A percentile compares a stretch with the other conserved stretches of the same genome.
Evolutionary conservation across 2,797 vertebrate species (phyloP).

Genomic region (Enteromius mattozi): DNA sequence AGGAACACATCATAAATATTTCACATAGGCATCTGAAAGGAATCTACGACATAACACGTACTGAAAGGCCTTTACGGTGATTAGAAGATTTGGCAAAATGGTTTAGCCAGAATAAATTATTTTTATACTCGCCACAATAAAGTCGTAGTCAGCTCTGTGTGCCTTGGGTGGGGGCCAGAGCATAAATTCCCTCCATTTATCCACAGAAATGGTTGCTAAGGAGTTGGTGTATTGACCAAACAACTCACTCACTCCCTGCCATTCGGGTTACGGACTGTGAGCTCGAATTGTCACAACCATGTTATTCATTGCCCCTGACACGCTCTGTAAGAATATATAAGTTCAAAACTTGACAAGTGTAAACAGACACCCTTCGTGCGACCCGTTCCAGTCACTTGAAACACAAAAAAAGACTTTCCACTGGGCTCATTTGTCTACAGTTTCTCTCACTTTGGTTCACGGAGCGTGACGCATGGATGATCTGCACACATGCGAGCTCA

Average conservation of each 20-base stretch:
- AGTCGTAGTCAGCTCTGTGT: constrained; percentile 57
- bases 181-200: constrained; percentile 68
- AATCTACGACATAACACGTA: constrained; percentile 64
- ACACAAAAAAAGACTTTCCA: constrained; percentile 61
- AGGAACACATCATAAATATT: constrained; percentile 67
- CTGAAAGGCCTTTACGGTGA: constrained; percentile 66
- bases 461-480: constrained; percentile 34
- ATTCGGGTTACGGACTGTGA: constrained; percentile 63
- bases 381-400: constrained; percentile 59
- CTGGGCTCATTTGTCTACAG: constrained; percentile 56
- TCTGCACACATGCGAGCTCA: constrained; percentile 28
- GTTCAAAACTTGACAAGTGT: constrained; percentile 66
- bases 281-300: constrained; percentile 64
- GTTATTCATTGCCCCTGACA: constrained; percentile 59
- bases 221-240: constrained; percentile 68
- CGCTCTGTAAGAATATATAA: constrained; percentile 63
- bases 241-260: constrained; percentile 61
- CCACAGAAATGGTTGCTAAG: constrained; percentile 66
- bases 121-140: constrained; percentile 68
- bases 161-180: constrained; percentile 60
- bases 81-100: constrained; percentile 69
- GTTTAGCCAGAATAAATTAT: constrained; percentile 67
- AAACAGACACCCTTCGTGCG: constrained; percentile 63
- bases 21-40: constrained; percentile 57
- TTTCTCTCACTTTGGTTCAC: constrained; percentile 56